These are phyloP conservation scores for Aramus guarauna DNA, from an alignment of 2,113 vertebrate genomes.

Conservation along the genomic window DNA sequence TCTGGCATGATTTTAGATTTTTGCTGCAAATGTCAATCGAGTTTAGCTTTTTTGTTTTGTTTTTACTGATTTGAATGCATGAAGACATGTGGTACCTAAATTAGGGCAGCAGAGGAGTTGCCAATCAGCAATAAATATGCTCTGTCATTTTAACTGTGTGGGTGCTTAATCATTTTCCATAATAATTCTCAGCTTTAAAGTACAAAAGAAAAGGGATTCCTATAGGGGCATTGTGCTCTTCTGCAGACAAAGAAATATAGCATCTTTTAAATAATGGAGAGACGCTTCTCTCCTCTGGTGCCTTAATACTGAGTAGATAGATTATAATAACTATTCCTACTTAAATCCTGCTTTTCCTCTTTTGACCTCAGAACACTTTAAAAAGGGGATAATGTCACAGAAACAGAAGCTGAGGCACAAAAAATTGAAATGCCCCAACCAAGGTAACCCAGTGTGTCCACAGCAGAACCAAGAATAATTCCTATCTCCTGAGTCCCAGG, in stretches of 20 bases:
- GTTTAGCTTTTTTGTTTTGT: constrained; percentile 29
- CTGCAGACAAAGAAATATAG: neutral
- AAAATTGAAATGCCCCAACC: neutral
- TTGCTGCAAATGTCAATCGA: neutral
- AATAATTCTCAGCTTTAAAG: constrained; percentile 12
- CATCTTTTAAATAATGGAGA: neutral
- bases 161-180: constrained; percentile 12
- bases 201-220: constrained; percentile 20
- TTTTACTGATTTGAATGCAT: neutral
- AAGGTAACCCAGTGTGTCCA: neutral
- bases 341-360: neutral
- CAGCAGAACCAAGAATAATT: neutral
- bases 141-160: constrained; percentile 18
- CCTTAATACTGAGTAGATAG: neutral
- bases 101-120: constrained; percentile 18
- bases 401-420: neutral
- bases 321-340: neutral
- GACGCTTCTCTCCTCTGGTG: neutral
- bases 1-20: neutral
- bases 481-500: neutral
- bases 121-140: neutral
- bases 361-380: neutral
- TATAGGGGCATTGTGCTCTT: neutral
- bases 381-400: neutral
- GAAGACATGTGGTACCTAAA: neutral